A percentile compares a stretch with the other conserved stretches of the same genome.
These are phyloP conservation scores for Stomatorhinus walkeri DNA, from an alignment of 2,797 vertebrate species.

Conservation along the genomic window DNA sequence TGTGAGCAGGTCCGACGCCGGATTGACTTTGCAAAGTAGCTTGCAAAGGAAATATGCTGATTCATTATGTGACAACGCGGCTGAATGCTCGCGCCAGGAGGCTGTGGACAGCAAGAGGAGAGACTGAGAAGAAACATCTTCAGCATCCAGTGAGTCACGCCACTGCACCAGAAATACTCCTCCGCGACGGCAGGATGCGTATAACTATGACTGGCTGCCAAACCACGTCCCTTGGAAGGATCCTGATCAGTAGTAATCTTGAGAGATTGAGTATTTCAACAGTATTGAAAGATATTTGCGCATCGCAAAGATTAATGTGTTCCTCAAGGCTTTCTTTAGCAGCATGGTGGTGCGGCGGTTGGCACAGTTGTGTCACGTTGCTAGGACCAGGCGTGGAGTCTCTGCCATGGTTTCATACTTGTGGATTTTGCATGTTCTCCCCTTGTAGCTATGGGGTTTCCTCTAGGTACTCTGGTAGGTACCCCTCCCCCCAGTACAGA, in stretches of 20 bases:
- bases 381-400: not conserved
- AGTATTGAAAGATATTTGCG: not conserved
- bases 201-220: not conserved
- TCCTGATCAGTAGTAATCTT: not conserved
- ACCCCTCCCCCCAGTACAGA: not conserved
- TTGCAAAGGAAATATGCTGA: not conserved
- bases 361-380: not conserved
- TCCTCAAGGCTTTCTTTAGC: not conserved
- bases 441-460: not conserved
- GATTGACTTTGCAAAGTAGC: not conserved
- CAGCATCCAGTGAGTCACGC: not conserved
- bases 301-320: not conserved
- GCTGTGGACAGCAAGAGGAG: not conserved
- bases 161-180: not conserved
- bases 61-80: not conserved
- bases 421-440: not conserved
- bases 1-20: not conserved
- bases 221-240: not conserved
- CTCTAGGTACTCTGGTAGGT: too few species aligned
- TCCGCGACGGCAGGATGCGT: not conserved
- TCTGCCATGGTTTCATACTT: not conserved
- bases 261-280: not conserved
- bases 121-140: not conserved
- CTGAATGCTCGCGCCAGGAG: not conserved
- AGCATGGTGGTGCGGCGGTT: not conserved